phyloP scores from a whole-genome alignment of 2,888 invertebrate genomes.

The Ctena decussata region DNA sequence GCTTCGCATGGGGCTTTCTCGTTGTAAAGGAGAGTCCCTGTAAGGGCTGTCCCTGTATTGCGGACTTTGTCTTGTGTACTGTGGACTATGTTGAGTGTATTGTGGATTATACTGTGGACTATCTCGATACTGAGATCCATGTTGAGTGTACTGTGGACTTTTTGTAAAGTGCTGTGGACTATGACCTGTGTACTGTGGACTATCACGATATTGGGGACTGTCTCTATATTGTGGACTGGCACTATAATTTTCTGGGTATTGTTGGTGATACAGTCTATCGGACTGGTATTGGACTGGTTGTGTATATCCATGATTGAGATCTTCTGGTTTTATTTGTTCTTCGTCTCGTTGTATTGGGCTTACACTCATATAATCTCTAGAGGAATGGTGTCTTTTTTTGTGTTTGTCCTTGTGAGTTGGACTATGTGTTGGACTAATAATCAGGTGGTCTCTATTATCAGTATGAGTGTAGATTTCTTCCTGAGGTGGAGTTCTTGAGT shows the following conservation, averaged over 20 bases:
- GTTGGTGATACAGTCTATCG: background rate
- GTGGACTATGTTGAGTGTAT: background rate
- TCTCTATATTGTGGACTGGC: conserved; percentile 38
- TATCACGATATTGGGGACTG: conserved; percentile 5
- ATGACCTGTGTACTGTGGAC: conserved; percentile 27
- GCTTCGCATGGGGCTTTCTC: background rate
- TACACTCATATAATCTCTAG: conserved; percentile 48
- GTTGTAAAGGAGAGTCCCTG: background rate
- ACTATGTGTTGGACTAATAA: conserved; percentile 1
- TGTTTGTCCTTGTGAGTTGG: conserved; percentile 12
- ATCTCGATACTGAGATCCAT: background rate
- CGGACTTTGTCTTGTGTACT: conserved; percentile 24
- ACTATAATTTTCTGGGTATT: background rate
- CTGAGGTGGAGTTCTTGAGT: conserved; percentile 6
- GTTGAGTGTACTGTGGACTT: conserved; percentile 12
- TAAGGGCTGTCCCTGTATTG: conserved; percentile 33
- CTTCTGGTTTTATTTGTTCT: conserved; percentile 41
- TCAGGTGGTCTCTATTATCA: background rate
- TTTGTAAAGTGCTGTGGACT: conserved; percentile 36
- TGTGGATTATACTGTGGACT: background rate
- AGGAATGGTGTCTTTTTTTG: conserved; percentile 11
- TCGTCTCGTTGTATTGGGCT: conserved; percentile 62
- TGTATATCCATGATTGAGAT: conserved; percentile 36
- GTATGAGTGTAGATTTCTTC: conserved; percentile 8
- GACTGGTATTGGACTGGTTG: conserved; percentile 7